Conservation (phyloP, 1,140 invertebrate genomes). For the Penaeus indicus region DNA sequence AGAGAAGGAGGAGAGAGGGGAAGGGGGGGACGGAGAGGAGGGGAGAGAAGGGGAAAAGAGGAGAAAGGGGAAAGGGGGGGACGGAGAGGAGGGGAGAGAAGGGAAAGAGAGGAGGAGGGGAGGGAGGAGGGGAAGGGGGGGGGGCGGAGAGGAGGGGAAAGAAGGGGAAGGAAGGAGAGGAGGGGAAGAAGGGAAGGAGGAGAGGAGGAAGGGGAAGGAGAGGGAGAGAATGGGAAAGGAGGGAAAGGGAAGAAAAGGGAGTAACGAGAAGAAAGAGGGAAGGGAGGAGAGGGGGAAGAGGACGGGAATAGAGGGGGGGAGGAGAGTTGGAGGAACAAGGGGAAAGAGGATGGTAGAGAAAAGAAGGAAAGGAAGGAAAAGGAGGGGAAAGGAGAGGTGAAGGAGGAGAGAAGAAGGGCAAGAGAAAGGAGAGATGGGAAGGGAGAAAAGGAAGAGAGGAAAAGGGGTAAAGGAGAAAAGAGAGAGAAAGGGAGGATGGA, state of each 20-base stretch:
- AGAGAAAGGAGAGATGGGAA: too few species aligned
- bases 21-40: neutral
- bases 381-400: neutral
- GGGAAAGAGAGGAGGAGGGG: too few species aligned
- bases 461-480: slow-evolving; percentile 17
- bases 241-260: slow-evolving; percentile 2
- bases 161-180: neutral
- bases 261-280: neutral
- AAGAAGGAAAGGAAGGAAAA: slow-evolving; percentile 18
- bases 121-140: neutral
- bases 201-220: neutral
- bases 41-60: neutral
- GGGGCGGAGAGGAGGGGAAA: too few species aligned
- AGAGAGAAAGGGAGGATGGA: neutral
- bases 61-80: neutral
- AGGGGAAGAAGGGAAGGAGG: too few species aligned
- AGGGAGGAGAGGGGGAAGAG: neutral
- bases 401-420: neutral
- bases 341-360: neutral
- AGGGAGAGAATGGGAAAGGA: neutral
- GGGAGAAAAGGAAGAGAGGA: neutral
- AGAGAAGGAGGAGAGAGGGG: neutral
- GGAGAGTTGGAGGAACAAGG: too few species aligned
- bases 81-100: neutral
- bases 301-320: neutral